These are phyloP conservation scores for Ceramica pisi DNA, from an alignment of 2,888 invertebrate species.

Conservation along the genomic window DNA sequence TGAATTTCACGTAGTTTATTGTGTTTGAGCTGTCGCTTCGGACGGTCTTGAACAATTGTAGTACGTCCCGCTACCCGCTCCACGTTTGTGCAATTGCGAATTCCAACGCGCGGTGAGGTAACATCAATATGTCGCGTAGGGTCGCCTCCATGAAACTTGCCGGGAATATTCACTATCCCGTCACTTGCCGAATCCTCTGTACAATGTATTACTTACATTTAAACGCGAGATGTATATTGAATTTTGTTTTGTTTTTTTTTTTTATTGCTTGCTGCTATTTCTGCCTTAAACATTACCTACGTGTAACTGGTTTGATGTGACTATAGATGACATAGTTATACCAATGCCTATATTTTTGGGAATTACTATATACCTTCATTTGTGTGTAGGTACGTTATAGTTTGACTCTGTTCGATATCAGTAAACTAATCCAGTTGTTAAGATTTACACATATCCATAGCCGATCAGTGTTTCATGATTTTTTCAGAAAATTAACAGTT, in stretches of 20 bases:
- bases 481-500: not conserved
- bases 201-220: constrained; percentile 55
- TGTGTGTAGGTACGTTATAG: too few species aligned
- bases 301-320: not conserved
- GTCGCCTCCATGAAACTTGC: constrained; percentile 63
- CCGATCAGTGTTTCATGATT: not conserved
- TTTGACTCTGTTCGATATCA: too few species aligned
- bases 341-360: too few species aligned
- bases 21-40: constrained; percentile 69
- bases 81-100: constrained; percentile 74
- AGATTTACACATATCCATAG: too few species aligned
- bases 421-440: too few species aligned
- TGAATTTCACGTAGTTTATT: constrained; percentile 72
- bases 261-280: too few species aligned
- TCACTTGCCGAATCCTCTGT: constrained; percentile 47
- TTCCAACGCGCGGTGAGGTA: constrained; percentile 71
- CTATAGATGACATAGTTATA: too few species aligned
- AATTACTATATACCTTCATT: too few species aligned
- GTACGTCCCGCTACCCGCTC: constrained; percentile 56
- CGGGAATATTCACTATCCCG: constrained; percentile 61
- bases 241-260: constrained; percentile 19
- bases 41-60: constrained; percentile 71
- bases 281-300: not conserved
- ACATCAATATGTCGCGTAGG: constrained; percentile 73
- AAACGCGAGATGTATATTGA: constrained; percentile 20